Base-by-base conservation (phyloP, 2,888 invertebrate genomes). In the Drosophila atripex region DNA sequence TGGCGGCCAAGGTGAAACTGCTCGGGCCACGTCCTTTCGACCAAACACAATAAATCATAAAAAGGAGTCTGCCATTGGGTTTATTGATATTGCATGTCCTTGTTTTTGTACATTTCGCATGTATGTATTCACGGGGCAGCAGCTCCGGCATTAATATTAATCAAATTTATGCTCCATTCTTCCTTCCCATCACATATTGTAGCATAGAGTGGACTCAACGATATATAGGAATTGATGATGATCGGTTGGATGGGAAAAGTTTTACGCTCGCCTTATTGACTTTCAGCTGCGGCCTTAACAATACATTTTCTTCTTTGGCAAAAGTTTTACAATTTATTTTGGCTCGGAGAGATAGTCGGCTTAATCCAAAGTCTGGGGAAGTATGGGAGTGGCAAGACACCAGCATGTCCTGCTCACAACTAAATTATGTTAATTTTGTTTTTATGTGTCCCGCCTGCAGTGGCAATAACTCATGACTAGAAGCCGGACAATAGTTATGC, bases 61-160 rank as follows among this genome's bases (percentile, higher is more conserved):
- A 71, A 72, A 54, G 72, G 59, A 73, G 57, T 56, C 61, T 46
- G 66, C 64, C 70, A 56, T 53, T 57, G 30, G 80, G 80, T 84
- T 84, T 86, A 86, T 83, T 86, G 82, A 83, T 88, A 88, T 83
- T 82, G 73, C 80, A 75, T 69, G 87, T 74, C 72, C 71, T 64
- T 71, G 88, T 76, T 61, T 23, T n/a, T 39, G 30, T 63, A 25
- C 32, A 82, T 72, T 69, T 72, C 83, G 50, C 73, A 76, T 76
- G 73, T 79, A 72, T 63, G 47, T 47, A 66, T 55, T 43, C 53
- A 25, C 23, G 30, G 30, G 25, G 30, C 18, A 21, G 9, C 55
- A 18, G 23, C 49, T n/a, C 30, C 23, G 52, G 57, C 71, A 88
- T 83, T 84, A 80, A 86, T 82, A 82, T 84, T 88, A 80, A 83